Base-by-base conservation (phyloP, 2,113 vertebrate species). In the Labeo catla region DNA sequence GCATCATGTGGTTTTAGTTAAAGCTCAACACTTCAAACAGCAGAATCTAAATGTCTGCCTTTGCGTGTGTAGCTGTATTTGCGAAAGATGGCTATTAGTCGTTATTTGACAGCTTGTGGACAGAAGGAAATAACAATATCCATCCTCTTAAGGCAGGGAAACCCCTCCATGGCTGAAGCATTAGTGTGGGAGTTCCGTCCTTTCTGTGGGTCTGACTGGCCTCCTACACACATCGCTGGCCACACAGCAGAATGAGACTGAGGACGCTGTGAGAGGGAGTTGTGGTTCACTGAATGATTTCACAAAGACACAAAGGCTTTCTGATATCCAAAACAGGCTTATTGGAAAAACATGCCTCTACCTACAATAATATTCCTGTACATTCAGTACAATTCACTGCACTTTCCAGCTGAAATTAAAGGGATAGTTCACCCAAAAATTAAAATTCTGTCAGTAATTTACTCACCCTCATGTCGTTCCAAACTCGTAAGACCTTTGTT, bases 161-260 rank as follows among this genome's bases (percentile, higher is more conserved):
- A 91, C 57, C 89, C 73, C 79, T 91, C n/a, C 47, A 23, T 86
- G 70, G 28, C 52, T 34, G n/a, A 80, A 76, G 72, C 86, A 90
- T 90, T 86, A 87, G 86, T 2, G 21, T 52, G 61, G 63, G 76
- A 45, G 78, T 74, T 65, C 78, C 73, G 43, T 76, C 74, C 52
- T n/a, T 15, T 34, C 16, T 61, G 36, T 61, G 1, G 6, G 19
- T 13, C 5, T 80, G 21, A 19, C 13, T 13, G 19, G 16, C 10
- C 21, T 79, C 54, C 77, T 61, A 54, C 34, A 39, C 9, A 54
- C 52, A 54, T 54, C 6, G 19, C 13, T n/a, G 19, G 9, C 19
- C 21, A 39, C 8, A 43, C 76, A 57, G 16, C 6, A 54, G 13
- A 76, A 76, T 77, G 74, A 54, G 2, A 8, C 34, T 59, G 76